These are phyloP conservation scores for Carposina sasakii DNA, from an alignment of 1,140 invertebrate species.

Conservation along the genomic window DNA sequence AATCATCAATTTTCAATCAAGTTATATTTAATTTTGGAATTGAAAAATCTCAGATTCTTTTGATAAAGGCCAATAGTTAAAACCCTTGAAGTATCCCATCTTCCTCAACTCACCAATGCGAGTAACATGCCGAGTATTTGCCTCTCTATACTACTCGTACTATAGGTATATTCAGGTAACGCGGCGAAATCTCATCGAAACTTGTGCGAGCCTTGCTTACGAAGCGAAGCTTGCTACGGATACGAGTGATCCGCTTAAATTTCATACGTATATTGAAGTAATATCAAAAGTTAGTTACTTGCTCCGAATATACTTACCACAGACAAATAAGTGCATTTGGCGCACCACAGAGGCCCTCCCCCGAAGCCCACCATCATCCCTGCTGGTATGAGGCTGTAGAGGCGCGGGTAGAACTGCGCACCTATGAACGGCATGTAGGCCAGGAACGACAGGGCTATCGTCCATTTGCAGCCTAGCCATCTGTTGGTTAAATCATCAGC, in stretches of 20 bases:
- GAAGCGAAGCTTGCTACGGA: background rate
- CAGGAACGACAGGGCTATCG: conserved; percentile 86
- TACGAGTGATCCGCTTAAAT: background rate
- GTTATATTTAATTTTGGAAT: too few species aligned
- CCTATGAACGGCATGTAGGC: conserved; percentile 91
- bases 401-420: conserved; percentile 88
- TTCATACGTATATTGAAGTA: background rate
- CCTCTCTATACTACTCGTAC: too few species aligned
- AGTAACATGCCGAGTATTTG: too few species aligned
- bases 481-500: conserved; percentile 52
- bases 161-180: background rate
- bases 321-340: conserved; percentile 91
- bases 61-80: too few species aligned
- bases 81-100: too few species aligned
- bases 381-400: conserved; percentile 89
- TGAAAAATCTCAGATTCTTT: too few species aligned
- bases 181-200: background rate
- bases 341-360: conserved; percentile 91
- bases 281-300: background rate
- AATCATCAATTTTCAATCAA: too few species aligned
- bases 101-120: too few species aligned
- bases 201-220: background rate
- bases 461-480: conserved; percentile 90
- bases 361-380: conserved; percentile 89
- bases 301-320: conserved; percentile 70